Conservation (phyloP, 2,797 vertebrate genomes). For the Apogon talboti region DNA sequence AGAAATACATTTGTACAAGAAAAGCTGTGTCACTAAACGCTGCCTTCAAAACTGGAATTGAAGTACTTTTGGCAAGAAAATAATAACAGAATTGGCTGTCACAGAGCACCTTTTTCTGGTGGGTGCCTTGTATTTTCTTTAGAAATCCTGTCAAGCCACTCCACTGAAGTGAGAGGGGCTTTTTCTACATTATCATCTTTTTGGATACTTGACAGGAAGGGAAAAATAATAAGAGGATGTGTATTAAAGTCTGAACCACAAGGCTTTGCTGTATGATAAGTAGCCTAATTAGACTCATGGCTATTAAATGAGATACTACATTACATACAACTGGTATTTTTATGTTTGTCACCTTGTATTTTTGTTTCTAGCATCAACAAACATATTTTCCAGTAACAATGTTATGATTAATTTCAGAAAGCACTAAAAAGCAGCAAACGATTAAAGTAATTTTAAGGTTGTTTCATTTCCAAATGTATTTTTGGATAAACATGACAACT, state of each 20-base stretch:
- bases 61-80: conserved; percentile 32
- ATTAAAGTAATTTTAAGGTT: too few species aligned
- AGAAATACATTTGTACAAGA: conserved; percentile 1
- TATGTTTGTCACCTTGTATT: not conserved
- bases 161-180: conserved; percentile 2
- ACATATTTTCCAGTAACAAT: not conserved
- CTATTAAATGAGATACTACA: not conserved
- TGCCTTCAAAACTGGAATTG: conserved; percentile 19
- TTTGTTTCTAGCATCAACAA: too few species aligned
- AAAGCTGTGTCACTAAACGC: conserved; percentile 11
- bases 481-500: not conserved
- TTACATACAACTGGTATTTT: not conserved
- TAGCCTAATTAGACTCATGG: not conserved
- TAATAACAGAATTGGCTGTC: conserved; percentile 31
- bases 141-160: not conserved
- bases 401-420: not conserved
- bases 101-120: conserved; percentile 12
- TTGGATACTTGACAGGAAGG: conserved; percentile 17
- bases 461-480: not conserved
- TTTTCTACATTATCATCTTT: not conserved
- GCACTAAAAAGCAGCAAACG: not conserved
- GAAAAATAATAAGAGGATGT: not conserved
- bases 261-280: not conserved
- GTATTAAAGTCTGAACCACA: not conserved
- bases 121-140: conserved; percentile 20